Evolutionary conservation across 2,797 vertebrate genomes (phyloP).

Genomic region (Sarcophilus harrisii): DNA sequence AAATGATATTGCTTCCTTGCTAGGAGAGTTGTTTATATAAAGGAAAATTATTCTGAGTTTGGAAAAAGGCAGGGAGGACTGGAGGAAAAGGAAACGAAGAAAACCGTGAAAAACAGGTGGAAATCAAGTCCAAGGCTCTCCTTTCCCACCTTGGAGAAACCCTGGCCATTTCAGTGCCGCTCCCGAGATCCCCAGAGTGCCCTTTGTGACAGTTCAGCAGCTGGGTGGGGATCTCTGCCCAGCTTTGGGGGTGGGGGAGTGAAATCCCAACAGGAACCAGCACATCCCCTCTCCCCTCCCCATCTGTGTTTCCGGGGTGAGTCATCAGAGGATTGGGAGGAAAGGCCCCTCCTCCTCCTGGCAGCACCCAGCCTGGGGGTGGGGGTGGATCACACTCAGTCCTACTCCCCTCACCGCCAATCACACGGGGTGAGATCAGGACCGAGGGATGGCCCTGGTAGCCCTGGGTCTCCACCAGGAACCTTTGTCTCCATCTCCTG

Average conservation of each 20-base stretch:
- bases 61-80: neutral
- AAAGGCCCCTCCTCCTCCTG: neutral
- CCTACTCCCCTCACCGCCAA: neutral
- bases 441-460: neutral
- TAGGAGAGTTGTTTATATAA: constrained; percentile 56
- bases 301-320: neutral
- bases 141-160: neutral
- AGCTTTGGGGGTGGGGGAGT: neutral
- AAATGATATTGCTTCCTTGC: constrained; percentile 80
- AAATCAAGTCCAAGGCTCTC: neutral
- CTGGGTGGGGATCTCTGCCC: neutral
- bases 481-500: neutral
- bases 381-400: neutral
- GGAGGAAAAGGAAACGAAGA: neutral
- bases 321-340: constrained; percentile 14
- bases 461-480: neutral
- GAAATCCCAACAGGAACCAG: constrained; percentile 5
- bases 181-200: neutral
- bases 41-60: constrained; percentile 22
- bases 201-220: neutral
- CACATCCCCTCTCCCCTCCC: constrained; percentile 5
- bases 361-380: neutral
- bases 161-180: constrained; percentile 4
- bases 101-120: neutral
- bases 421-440: neutral